Base-by-base conservation (phyloP, 2,888 invertebrate genomes). In the Nemotelus pantherinus region DNA sequence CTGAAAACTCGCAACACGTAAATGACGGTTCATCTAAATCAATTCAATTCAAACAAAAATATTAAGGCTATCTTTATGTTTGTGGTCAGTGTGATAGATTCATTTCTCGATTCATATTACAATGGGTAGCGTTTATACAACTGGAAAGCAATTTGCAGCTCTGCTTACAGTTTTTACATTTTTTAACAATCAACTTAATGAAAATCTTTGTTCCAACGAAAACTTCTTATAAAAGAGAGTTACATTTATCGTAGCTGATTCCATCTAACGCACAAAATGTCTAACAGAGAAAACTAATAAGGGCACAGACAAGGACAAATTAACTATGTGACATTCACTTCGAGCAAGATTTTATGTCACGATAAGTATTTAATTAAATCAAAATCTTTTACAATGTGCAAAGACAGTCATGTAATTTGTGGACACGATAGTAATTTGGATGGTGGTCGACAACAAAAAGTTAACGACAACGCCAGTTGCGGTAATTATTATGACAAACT, bases 341-440 rank as follows among this genome's bases (percentile, higher is more conserved):
- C 10, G 10, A 25, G 43, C 55, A 45, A 70, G 70, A 70, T 60
- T 60, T 57, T 47, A 44, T 45, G 60, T 41, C 7, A 39, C 5
- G 60, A 74, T 60, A 74, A 74, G 63, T 41, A 48, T 65, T 76
- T 76, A 76, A 76, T 76, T 76, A 76, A 76, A 76, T 76, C 76
- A 76, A 76, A 76, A 76, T 55, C 64, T 55, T 76, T 76, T 76
- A 76, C 65, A 65, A 76, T 76, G 76, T 76, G 76, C 76, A 53
- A 65, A 76, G 65, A 76, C 76, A 76, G 60, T 74, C 47, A 41
- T 74, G 63, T 74, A 74, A 74, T 74, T 74, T 74, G 74, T 74
- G 41, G 63, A 74, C 74, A 74, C 60, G 74, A 63, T 70, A 70
- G 55, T 70, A 70, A 70, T 70, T 70, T 70, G 70, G 70, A 41